Conservation (phyloP, 2,888 invertebrate genomes). For the Metopia argyrocephala region DNA sequence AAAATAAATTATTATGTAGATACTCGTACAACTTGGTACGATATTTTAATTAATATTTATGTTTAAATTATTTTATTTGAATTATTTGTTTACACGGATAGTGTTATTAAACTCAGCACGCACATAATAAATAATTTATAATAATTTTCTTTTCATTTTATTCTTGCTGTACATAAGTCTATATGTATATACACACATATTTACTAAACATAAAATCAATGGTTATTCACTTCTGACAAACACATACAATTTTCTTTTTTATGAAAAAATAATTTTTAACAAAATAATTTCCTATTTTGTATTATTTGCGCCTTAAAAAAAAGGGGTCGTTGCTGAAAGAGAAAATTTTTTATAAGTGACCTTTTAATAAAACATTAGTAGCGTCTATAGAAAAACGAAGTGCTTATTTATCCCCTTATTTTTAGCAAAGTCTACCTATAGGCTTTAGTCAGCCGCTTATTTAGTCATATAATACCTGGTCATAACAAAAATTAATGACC, state of each 20-base stretch:
- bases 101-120: slow-evolving; percentile 44
- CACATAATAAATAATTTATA: slow-evolving; percentile 50
- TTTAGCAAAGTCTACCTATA: not conserved
- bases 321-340: not conserved
- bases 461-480: slow-evolving; percentile 12
- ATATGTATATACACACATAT: too few species aligned
- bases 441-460: not conserved
- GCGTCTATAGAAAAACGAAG: not conserved
- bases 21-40: too few species aligned
- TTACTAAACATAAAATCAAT: slow-evolving; percentile 23
- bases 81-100: slow-evolving; percentile 12
- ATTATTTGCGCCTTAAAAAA: slow-evolving; percentile 39
- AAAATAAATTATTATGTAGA: slow-evolving; percentile 17
- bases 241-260: not conserved
- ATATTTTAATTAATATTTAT: slow-evolving; percentile 36
- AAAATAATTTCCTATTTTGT: not conserved
- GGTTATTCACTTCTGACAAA: slow-evolving; percentile 31
- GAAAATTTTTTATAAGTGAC: slow-evolving; percentile 12
- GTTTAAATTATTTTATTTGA: slow-evolving; percentile 36
- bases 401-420: not conserved
- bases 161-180: too few species aligned
- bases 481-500: slow-evolving; percentile 48
- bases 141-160: not conserved
- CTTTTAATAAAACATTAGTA: not conserved
- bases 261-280: slow-evolving; percentile 2